A percentile compares a stretch with the other conserved stretches of the same genome.
Evolutionary conservation across 2,797 vertebrate species (phyloP).

Genomic region (Betta splendens): DNA sequence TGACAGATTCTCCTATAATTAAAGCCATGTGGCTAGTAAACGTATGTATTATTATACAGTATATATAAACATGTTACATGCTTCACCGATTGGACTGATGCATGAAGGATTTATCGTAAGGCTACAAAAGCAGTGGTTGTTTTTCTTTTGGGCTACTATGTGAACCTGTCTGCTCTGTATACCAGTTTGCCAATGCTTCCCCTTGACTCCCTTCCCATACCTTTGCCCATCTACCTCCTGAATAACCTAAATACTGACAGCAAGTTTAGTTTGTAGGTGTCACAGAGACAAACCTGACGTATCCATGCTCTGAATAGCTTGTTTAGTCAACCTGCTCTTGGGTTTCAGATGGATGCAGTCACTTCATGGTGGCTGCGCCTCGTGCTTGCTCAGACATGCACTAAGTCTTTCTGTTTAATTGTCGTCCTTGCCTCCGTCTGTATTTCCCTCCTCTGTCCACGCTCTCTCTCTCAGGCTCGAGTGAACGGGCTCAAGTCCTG

Average conservation of each 20-base stretch:
- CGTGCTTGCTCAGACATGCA: no score
- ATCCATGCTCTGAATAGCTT: neutral
- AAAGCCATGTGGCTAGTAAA: neutral
- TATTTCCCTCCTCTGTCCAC: conserved; percentile 18
- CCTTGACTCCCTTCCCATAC: conserved; percentile 70
- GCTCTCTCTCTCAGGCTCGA: conserved; percentile 86
- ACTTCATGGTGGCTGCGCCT: conserved; percentile 31
- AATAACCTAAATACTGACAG: conserved; percentile 54
- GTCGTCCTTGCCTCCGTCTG: conserved; percentile 12
- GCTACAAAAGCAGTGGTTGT: conserved; percentile 88
- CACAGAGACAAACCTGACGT: neutral
- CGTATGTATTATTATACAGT: no score
- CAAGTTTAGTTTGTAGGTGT: conserved; percentile 19
- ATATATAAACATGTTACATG: no score
- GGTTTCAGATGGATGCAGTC: conserved; percentile 35
- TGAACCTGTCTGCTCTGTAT: conserved; percentile 81
- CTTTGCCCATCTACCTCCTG: conserved; percentile 59
- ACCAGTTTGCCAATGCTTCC: conserved; percentile 77
- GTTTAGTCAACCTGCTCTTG: conserved; percentile 21
- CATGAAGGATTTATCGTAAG: conserved; percentile 75
- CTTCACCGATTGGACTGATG: neutral
- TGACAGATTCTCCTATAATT: neutral
- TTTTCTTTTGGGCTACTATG: conserved; percentile 74
- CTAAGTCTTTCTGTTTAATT: conserved; percentile 41
- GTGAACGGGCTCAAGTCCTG: conserved; percentile 99